phyloP scores from a whole-genome alignment of 2,113 vertebrate species.

The Hiodon alosoides region DNA sequence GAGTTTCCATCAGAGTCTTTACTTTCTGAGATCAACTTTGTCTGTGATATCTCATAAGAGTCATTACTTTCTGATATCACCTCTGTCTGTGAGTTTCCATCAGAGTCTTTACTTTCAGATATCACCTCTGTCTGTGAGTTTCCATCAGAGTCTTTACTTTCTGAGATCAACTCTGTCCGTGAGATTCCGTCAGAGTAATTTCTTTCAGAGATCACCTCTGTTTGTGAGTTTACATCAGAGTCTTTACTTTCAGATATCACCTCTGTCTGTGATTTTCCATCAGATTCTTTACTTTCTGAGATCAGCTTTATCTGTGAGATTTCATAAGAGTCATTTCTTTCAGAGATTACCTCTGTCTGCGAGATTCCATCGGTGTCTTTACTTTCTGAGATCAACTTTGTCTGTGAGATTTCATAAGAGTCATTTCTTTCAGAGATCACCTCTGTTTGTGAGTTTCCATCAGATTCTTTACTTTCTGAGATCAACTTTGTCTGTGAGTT shows the following conservation, averaged over 20 bases:
- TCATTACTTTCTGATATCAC: conserved; percentile 18
- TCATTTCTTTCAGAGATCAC: no score
- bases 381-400: not conserved
- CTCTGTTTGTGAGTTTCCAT: no score
- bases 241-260: conserved; percentile 32
- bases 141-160: not conserved
- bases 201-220: conserved; percentile 39
- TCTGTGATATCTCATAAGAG: conserved; percentile 39
- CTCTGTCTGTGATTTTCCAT: not conserved
- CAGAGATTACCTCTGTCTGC: not conserved
- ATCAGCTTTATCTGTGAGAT: not conserved
- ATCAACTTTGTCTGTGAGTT: not conserved
- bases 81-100: no score
- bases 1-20: conserved; percentile 14
- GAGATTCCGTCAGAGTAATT: conserved; percentile 19
- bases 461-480: no score
- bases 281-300: not conserved
- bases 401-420: no score
- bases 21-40: not conserved
- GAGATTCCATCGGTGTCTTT: not conserved
- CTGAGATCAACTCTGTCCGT: not conserved
- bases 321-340: not conserved
- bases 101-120: no score
- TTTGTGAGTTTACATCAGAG: conserved; percentile 50
- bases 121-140: no score